A percentile compares a stretch with the other conserved stretches of the same genome.
phyloP scores from a whole-genome alignment of 2,113 vertebrate species.

The Gnathonemus echidnorhynchus region DNA sequence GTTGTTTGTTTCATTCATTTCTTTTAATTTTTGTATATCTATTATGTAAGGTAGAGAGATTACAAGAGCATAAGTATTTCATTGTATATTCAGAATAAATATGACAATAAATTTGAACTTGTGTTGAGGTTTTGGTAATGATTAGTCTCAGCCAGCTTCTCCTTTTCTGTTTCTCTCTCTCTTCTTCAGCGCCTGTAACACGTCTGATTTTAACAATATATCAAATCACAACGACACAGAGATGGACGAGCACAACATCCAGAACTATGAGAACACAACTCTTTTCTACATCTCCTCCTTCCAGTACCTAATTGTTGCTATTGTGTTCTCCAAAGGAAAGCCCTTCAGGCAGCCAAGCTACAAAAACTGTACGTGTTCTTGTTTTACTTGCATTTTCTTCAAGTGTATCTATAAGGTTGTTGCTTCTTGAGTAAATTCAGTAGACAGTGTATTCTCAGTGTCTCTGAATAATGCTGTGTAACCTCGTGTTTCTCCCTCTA shows the following conservation, averaged over 20 bases:
- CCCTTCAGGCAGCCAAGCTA: conserved; percentile 95
- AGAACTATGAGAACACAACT: conserved; percentile 92
- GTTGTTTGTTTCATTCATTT: too few species aligned
- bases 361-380: conserved; percentile 77
- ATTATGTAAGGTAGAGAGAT: too few species aligned
- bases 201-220: conserved; percentile 35
- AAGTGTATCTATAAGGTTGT: not conserved
- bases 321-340: conserved; percentile 96
- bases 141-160: not conserved
- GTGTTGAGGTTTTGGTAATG: not conserved
- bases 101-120: not conserved
- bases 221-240: conserved; percentile 57
- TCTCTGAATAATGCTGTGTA: not conserved
- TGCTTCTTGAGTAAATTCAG: not conserved
- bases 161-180: conserved; percentile 10
- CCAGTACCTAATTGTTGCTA: conserved; percentile 92
- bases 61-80: too few species aligned
- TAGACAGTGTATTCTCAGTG: not conserved
- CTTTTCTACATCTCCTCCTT: conserved; percentile 93
- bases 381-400: not conserved
- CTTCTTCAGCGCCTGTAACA: conserved; percentile 67
- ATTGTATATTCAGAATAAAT: too few species aligned
- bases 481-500: conserved; percentile 12
- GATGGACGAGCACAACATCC: conserved; percentile 73
- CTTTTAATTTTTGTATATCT: too few species aligned